Base-by-base conservation (phyloP, 2,797 vertebrate species). In the Chaetodon trifasciatus region DNA sequence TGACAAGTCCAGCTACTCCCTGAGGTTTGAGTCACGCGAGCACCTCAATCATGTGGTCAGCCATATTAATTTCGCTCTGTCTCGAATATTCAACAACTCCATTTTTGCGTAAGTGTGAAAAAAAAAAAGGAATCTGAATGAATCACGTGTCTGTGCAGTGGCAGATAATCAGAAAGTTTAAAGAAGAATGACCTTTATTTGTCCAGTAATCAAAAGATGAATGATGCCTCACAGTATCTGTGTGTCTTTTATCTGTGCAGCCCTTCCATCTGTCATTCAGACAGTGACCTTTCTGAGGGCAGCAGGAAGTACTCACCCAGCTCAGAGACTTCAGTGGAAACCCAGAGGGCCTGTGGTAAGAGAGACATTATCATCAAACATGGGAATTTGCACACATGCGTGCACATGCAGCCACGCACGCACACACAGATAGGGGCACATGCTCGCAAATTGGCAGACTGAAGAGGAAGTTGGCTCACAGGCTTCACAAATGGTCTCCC, bases 291-390 rank as follows among this genome's bases (percentile, higher is more conserved):
- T 85, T 95, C 96, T 0, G 97, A 97, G 37, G 96, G 96, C 50
- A 96, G 96, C 83, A 95, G 94, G 86, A 97, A 98, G 89, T 96
- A 96, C 11, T 97, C 97, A 7, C 97, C 97, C 82, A 97, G 96
- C 91, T 97, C 97, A 0, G 97, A 98, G 90, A 96, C 96, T 32
- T 97, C 97, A 32, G 95, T 96, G 67, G 97, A 97, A 76, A 96
- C 96, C 23, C 97, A 97, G 91, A 96, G 96, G 86, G 95, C 97
- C 70, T 98, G 97, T 24, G 97, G 97, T 98, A 90, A 96, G 95
- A 63, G 46, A 84, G 57, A 79, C 64, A 35, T 79, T 65, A 80
- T 74, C 72, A 73, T 84, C 74, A 64, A 81, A 87, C 62, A 74
- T 64, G 58, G 50, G 60, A 81, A 75, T 86, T 55, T 81, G 67